These are phyloP conservation scores for Lagodon rhomboides DNA, from an alignment of 2,797 vertebrate genomes.

Conservation along the genomic window DNA sequence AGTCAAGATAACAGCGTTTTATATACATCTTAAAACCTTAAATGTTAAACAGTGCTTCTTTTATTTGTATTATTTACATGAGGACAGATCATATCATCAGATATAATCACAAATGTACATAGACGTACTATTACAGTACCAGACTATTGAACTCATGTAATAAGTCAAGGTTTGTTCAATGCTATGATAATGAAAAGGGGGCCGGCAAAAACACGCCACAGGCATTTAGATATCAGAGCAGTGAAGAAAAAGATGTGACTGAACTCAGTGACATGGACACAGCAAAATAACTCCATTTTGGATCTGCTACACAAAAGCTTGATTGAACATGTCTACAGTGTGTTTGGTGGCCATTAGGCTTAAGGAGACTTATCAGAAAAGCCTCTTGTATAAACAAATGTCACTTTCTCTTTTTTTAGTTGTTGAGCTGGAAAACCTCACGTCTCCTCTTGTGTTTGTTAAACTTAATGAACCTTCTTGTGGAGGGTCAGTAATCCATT, in stretches of 20 bases:
- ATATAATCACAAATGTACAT: not conserved
- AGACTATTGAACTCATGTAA: not conserved
- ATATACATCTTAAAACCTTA: no score
- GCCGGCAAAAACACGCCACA: not conserved
- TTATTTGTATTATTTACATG: no score
- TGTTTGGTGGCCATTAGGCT: not conserved
- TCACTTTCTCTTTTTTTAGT: not conserved
- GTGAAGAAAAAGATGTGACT: not conserved
- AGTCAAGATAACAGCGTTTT: no score
- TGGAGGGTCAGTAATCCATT: not conserved
- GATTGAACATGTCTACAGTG: conserved; percentile 15
- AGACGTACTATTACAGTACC: not conserved
- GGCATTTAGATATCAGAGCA: not conserved
- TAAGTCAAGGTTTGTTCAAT: not conserved
- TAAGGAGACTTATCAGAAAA: not conserved
- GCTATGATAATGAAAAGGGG: not conserved
- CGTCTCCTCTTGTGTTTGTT: not conserved
- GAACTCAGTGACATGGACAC: conserved; percentile 2
- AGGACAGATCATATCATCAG: no score
- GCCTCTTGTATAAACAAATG: not conserved
- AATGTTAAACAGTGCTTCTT: no score
- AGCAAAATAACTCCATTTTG: conserved; percentile 25
- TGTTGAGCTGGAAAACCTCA: conserved; percentile 1
- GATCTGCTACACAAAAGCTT: conserved; percentile 9
- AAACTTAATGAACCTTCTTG: not conserved